phyloP scores from a whole-genome alignment of 2,113 vertebrate genomes.

The Orcinus orca region DNA sequence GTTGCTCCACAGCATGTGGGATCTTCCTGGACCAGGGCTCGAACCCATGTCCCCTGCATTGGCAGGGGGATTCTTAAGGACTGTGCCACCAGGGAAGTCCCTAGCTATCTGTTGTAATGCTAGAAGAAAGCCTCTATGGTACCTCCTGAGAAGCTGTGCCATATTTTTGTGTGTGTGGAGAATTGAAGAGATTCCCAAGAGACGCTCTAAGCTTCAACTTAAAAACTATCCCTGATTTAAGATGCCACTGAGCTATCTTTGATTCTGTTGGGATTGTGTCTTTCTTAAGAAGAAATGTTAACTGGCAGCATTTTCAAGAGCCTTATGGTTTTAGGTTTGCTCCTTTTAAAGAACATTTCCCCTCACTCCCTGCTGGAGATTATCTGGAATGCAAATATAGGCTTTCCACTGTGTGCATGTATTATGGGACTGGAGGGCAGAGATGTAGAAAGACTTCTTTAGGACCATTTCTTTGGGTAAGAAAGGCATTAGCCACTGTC shows the following conservation, averaged over 20 bases:
- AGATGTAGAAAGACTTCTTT: not conserved
- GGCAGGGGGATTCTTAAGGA: too few species aligned
- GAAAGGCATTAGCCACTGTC: not conserved
- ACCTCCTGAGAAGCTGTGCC: not conserved
- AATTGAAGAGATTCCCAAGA: conserved; percentile 3
- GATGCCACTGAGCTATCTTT: not conserved
- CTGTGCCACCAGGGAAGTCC: too few species aligned
- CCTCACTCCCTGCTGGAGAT: not conserved
- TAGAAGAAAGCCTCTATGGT: not conserved
- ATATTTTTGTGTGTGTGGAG: conserved; percentile 5
- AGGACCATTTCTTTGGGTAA: not conserved
- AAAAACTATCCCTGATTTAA: not conserved
- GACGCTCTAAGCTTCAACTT: not conserved
- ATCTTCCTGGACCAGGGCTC: too few species aligned
- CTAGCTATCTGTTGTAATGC: not conserved
- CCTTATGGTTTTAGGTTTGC: not conserved
- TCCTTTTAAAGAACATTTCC: not conserved
- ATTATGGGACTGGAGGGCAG: not conserved
- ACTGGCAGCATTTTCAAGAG: not conserved
- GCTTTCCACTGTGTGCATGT: not conserved
- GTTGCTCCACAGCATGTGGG: too few species aligned
- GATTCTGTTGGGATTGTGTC: not conserved
- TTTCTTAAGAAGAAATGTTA: conserved; percentile 43
- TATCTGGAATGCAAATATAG: not conserved
- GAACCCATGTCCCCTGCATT: too few species aligned